A percentile compares a stretch with the other conserved stretches of the same genome.
Evolutionary conservation across 1,140 invertebrate species (phyloP).

Genomic region (Nilaparvata lugens): DNA sequence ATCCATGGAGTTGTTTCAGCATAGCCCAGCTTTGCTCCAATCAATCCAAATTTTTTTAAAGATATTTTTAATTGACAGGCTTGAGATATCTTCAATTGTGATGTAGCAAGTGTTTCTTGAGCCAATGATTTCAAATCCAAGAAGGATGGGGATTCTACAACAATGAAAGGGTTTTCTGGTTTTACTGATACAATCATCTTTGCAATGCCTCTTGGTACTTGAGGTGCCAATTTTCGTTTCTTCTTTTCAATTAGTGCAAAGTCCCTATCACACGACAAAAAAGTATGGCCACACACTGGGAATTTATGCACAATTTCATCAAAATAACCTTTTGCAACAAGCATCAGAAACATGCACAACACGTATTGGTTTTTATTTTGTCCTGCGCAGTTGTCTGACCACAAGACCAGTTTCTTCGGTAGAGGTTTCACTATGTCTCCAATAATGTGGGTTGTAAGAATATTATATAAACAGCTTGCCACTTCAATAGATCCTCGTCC

Average conservation of each 20-base stretch:
- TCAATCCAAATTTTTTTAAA: no score
- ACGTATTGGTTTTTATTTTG: slow-evolving; percentile 3
- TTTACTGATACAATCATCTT: neutral
- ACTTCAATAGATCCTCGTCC: neutral
- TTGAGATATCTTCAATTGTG: no score
- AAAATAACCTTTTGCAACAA: neutral
- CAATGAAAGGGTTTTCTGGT: neutral
- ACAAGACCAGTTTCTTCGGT: neutral
- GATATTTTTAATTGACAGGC: no score
- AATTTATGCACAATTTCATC: slow-evolving; percentile 2
- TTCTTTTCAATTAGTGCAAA: neutral
- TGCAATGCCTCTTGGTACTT: neutral
- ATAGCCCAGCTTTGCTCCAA: no score
- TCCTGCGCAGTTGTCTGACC: slow-evolving; percentile 2
- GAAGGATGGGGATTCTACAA: neutral
- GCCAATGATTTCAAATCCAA: no score
- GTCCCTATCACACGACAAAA: neutral
- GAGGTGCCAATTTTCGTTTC: neutral
- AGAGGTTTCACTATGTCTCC: neutral
- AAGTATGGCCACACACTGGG: neutral
- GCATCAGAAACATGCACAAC: neutral
- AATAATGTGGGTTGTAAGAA: neutral
- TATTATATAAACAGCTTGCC: neutral
- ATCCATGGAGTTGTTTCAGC: no score
- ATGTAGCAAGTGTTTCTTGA: no score